Evolutionary conservation across 2,797 vertebrate genomes (phyloP).

Genomic region (Oophaga sylvatica): DNA sequence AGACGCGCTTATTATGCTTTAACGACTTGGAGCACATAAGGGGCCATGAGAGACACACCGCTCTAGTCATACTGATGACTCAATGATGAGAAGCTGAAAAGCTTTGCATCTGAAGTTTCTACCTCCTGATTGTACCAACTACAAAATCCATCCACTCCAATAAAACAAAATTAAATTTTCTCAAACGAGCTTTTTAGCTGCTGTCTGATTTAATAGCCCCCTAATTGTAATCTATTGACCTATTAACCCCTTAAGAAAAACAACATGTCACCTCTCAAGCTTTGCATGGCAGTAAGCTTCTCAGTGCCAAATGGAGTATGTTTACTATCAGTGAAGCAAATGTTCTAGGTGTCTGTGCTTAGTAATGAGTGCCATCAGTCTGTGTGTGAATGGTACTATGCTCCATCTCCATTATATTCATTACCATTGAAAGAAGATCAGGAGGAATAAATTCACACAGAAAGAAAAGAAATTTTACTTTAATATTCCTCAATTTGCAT

Average conservation of each 20-base stretch:
- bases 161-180: constrained; percentile 53
- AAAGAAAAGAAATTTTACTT: neutral
- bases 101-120: neutral
- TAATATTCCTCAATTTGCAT: neutral
- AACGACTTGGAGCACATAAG: neutral
- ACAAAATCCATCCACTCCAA: constrained; percentile 20
- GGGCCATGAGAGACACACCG: neutral
- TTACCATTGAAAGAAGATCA: neutral
- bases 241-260: constrained; percentile 1
- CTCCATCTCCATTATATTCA: neutral
- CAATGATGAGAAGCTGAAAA: constrained; percentile 1
- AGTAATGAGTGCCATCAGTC: constrained; percentile 29
- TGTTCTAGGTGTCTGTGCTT: neutral
- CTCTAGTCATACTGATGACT: constrained; percentile 23
- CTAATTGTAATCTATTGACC: constrained; percentile 21
- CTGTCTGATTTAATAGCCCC: constrained; percentile 25
- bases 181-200: constrained; percentile 33
- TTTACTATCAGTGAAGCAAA: neutral
- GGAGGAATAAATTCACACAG: neutral
- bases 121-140: neutral
- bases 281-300: neutral
- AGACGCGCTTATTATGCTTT: constrained; percentile 7
- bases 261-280: neutral
- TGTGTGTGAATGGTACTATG: neutral
- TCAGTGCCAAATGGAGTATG: neutral